These are phyloP conservation scores for Acanthornis magna DNA, from an alignment of 2,797 vertebrate genomes.

Conservation along the genomic window DNA sequence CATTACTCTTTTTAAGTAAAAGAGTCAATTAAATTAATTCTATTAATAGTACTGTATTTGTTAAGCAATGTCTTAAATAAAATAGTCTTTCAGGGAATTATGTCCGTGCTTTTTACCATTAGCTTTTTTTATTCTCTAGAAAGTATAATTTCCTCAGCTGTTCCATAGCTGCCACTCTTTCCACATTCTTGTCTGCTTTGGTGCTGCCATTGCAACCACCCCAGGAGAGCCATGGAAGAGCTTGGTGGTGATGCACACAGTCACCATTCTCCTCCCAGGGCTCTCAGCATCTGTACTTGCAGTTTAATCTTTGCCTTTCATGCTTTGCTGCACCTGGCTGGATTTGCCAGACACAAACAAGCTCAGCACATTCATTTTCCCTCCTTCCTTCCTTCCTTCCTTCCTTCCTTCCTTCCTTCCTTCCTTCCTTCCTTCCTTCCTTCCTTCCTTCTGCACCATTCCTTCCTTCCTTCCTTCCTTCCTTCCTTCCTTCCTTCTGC, in stretches of 20 bases:
- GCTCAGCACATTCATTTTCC: not conserved
- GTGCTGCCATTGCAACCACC: not conserved
- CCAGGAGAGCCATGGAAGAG: not conserved
- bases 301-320: not conserved
- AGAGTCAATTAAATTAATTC: not conserved
- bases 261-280: rapidly evolving
- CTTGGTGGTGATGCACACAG: not conserved
- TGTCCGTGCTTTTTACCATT: not conserved
- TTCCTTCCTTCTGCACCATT: too few species aligned
- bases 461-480: too few species aligned
- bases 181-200: not conserved
- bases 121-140: not conserved
- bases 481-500: too few species aligned
- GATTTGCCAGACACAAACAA: not conserved
- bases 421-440: not conserved
- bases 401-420: not conserved
- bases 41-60: not conserved
- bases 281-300: not conserved
- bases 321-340: not conserved
- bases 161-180: not conserved
- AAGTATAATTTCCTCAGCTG: not conserved
- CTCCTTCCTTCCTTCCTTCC: not conserved
- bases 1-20: not conserved
- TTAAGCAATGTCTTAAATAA: not conserved
- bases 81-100: not conserved